Conservation (phyloP, 2,888 invertebrate genomes). For the Drosophila niveifrons region DNA sequence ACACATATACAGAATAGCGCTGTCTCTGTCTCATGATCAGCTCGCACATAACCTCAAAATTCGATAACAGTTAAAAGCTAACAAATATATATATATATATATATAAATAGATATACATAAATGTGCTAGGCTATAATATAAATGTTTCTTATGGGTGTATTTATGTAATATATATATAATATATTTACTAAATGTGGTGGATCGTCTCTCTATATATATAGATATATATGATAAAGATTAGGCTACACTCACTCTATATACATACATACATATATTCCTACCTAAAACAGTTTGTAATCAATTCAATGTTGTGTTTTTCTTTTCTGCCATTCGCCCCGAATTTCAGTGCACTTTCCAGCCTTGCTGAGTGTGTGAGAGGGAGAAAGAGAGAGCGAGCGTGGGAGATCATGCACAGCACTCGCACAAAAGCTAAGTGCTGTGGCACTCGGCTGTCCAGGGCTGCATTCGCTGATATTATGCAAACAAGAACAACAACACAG, state of each 20-base stretch:
- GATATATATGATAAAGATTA: slow-evolving; percentile 11
- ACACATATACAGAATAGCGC: slow-evolving; percentile 15
- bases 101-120: slow-evolving; percentile 17
- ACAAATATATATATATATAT: slow-evolving; percentile 1
- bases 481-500: not conserved
- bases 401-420: slow-evolving; percentile 7
- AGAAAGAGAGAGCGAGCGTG: not conserved
- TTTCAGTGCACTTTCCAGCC: not conserved
- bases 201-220: slow-evolving; percentile 14
- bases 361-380: not conserved
- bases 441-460: slow-evolving; percentile 32
- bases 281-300: not conserved
- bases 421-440: slow-evolving; percentile 53
- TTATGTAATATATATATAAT: slow-evolving; percentile 74
- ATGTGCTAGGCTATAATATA: slow-evolving; percentile 35
- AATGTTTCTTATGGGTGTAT: slow-evolving; percentile 75
- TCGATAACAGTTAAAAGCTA: not conserved
- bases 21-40: slow-evolving; percentile 36
- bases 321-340: not conserved
- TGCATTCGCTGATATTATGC: slow-evolving; percentile 31
- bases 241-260: slow-evolving; percentile 1
- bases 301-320: slow-evolving; percentile 6
- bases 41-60: slow-evolving; percentile 30
- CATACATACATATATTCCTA: not conserved
- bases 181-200: slow-evolving; percentile 34